phyloP scores from a whole-genome alignment of 2,113 vertebrate genomes.

The Plecturocebus donacophilus region DNA sequence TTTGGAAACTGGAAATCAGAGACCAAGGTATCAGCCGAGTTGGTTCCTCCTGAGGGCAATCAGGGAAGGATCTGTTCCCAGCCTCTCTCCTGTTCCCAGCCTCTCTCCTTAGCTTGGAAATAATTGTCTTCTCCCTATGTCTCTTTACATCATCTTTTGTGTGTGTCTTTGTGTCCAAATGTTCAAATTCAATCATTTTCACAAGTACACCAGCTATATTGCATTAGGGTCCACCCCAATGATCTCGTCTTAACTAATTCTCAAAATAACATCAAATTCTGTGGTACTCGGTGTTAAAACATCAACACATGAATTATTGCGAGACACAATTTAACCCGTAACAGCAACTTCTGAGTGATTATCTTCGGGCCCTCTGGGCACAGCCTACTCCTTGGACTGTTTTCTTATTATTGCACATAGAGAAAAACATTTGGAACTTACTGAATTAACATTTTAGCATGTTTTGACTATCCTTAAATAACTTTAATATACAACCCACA shows the following conservation, averaged over 20 bases:
- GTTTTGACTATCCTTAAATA: conserved; percentile 34
- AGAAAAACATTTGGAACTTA: conserved; percentile 25
- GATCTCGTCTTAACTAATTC: conserved; percentile 30
- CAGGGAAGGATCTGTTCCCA: not conserved
- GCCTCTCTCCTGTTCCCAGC: not conserved
- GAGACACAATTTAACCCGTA: not conserved
- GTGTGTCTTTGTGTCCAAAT: not conserved
- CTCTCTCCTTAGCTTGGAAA: not conserved
- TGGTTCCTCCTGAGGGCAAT: not conserved
- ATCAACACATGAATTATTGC: not conserved
- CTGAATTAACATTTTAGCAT: conserved; percentile 24
- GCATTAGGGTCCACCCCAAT: not conserved
- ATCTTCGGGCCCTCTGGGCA: not conserved
- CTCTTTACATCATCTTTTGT: not conserved
- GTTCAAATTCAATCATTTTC: not conserved
- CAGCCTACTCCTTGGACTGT: not conserved
- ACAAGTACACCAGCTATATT: not conserved
- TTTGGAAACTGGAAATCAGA: not conserved
- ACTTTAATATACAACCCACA: not conserved
- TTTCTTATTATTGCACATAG: not conserved
- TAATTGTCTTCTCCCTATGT: not conserved
- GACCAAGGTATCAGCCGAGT: not conserved
- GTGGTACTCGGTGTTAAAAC: not conserved
- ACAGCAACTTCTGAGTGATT: conserved; percentile 3
- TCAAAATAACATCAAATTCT: conserved; percentile 44